phyloP scores from a whole-genome alignment of 2,113 vertebrate genomes.

The Aphyosemion australe region DNA sequence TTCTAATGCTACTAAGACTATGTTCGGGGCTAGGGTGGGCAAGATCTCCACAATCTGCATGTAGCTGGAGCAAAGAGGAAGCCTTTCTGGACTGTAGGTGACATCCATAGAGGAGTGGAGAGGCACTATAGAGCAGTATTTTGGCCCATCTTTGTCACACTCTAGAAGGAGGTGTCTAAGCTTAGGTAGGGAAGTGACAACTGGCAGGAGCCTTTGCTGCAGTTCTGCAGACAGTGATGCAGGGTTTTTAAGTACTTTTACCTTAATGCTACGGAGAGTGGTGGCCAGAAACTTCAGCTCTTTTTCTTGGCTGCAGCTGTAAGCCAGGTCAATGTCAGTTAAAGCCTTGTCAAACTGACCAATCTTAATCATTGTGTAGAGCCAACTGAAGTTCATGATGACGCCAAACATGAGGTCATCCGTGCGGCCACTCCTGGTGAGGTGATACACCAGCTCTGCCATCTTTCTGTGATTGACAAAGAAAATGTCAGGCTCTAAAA shows the following conservation, averaged over 20 bases:
- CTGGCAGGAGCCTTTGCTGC: slow-evolving; percentile 94
- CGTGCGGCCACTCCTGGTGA: slow-evolving; percentile 90
- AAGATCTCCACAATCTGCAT: slow-evolving; percentile 95
- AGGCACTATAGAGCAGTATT: slow-evolving; percentile 98
- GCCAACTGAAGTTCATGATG: slow-evolving; percentile 99
- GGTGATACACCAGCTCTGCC: slow-evolving; percentile 93
- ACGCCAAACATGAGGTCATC: slow-evolving; percentile 95
- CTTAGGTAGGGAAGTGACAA: slow-evolving; percentile 95
- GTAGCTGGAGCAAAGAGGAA: slow-evolving; percentile 91
- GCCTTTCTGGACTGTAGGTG: slow-evolving; percentile 93
- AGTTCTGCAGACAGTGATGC: slow-evolving; percentile 94
- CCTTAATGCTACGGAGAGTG: slow-evolving; percentile 90
- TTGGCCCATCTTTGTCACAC: slow-evolving; percentile 98
- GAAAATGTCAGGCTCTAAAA: slow-evolving; percentile 95
- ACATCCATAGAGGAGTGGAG: slow-evolving; percentile 98
- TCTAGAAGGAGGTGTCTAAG: slow-evolving; percentile 95
- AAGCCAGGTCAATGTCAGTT: slow-evolving; percentile 92
- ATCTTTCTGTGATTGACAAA: slow-evolving; percentile 99
- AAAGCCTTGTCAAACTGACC: slow-evolving; percentile 96
- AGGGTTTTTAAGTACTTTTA: slow-evolving; percentile 90
- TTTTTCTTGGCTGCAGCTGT: slow-evolving; percentile 93
- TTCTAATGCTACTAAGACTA: slow-evolving; percentile 92
- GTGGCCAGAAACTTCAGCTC: slow-evolving; percentile 95
- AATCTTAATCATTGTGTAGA: slow-evolving; percentile 99
- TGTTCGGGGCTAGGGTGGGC: slow-evolving; percentile 92